A percentile compares a stretch with the other conserved stretches of the same genome.
These are phyloP conservation scores for Blastobasis adustella DNA, from an alignment of 2,888 invertebrate species.

Conservation along the genomic window DNA sequence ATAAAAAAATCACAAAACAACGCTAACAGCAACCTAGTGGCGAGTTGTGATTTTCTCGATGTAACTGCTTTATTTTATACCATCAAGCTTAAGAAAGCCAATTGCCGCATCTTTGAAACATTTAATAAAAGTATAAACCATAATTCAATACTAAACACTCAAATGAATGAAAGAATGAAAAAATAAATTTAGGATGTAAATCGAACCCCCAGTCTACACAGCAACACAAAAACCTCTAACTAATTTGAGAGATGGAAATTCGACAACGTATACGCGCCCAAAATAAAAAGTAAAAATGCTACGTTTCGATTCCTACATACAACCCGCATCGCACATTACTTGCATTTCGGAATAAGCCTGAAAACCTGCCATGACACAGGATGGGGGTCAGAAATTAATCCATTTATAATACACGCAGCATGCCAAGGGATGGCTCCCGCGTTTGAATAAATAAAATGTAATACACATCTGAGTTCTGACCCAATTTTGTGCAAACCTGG, in stretches of 20 bases:
- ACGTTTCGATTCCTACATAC: slow-evolving; percentile 2
- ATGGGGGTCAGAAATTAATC: slow-evolving; percentile 45
- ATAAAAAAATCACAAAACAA: too few species aligned
- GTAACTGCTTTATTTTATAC: too few species aligned
- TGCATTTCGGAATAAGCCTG: slow-evolving; percentile 23
- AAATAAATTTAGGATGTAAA: too few species aligned
- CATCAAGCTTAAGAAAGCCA: too few species aligned
- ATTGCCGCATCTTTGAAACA: too few species aligned
- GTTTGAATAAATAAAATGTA: slow-evolving; percentile 38
- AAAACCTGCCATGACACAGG: slow-evolving; percentile 36
- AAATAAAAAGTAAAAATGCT: background rate
- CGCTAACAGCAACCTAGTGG: too few species aligned
- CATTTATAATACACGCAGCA: slow-evolving; percentile 45
- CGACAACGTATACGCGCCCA: slow-evolving; percentile 3
- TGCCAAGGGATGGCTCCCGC: slow-evolving; percentile 26
- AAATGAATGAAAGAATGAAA: too few species aligned
- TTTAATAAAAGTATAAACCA: too few species aligned
- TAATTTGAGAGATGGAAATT: background rate
- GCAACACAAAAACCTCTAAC: background rate
- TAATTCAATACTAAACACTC: too few species aligned
- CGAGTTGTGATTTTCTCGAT: too few species aligned
- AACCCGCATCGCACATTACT: slow-evolving; percentile 22
- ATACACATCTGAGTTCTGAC: slow-evolving; percentile 5
- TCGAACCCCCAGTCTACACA: too few species aligned
- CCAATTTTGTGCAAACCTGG: too few species aligned